Base-by-base conservation (phyloP, 2,888 invertebrate species). In the Gnatocerus cornutus region DNA sequence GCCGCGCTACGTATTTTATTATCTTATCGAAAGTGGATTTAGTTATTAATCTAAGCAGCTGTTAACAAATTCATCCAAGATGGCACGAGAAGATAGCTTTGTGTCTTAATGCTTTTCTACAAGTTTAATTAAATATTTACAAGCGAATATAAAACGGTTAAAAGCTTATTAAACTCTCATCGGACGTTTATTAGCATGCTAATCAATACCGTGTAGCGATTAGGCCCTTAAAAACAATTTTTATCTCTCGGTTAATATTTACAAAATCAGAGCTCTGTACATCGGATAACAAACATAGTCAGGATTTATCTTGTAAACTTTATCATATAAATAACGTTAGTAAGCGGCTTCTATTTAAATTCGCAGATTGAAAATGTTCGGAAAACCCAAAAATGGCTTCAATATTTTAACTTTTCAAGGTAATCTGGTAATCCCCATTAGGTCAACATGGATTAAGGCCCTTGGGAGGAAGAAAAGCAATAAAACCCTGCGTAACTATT, bases 211-310 rank as follows among this genome's bases (percentile, higher is more conserved):
- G 43, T 21, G 30, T 13, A 13, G 55, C 27, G 41, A 56, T 56
- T 56, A 43, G 56, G 59, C 59, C 45, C 39, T 62, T 62, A 48
- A 48, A 46, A 61, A 39, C 27, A 33, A 33, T 50, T 62, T 62
- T 62, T 62, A 62, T 62, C 62, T 50, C 50, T 48, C 39, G 27
- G 62, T 62, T 62, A 63, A 63, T 65, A 65, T 65, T 65, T 55
- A 56, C 62, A 39, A 53, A 63, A 52, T 52, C 63, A 41, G 43
- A 41, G 33, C 29, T 59, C 16, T 14, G 27, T 59, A n/a, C 27
- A 53, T 53, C 43, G 33, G 39, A 53, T 63, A 39, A 53, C 43
- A 65, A 65, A 65, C 45, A 63, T 12, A 12, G 53, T n/a, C 16
- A n/a, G 43, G 63, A 63, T 63, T 63, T 62, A 62, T 52, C 37